These are phyloP conservation scores for Spilosoma lubricipeda DNA, from an alignment of 2,888 invertebrate species.

Conservation along the genomic window DNA sequence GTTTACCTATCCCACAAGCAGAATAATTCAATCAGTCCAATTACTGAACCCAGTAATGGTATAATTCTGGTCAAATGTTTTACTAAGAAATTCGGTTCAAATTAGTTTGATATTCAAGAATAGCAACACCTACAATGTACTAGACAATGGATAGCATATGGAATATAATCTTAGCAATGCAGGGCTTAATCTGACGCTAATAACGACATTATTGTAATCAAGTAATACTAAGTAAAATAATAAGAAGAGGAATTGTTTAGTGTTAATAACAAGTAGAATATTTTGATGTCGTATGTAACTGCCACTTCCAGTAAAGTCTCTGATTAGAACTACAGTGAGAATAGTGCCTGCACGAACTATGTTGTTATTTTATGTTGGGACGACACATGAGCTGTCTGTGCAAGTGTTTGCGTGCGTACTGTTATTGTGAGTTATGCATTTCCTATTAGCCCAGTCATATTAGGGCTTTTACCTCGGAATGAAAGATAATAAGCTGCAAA, in stretches of 20 bases:
- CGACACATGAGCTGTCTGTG: slow-evolving; percentile 7
- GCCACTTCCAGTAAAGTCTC: slow-evolving; percentile 37
- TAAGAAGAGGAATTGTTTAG: slow-evolving; percentile 41
- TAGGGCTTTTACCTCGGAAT: too few relatives aligned
- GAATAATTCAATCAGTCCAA: not conserved
- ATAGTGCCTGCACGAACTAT: slow-evolving; percentile 65
- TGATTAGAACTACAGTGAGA: slow-evolving; percentile 64
- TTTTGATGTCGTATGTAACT: slow-evolving; percentile 17
- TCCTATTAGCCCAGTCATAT: too few relatives aligned
- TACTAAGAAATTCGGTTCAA: not conserved
- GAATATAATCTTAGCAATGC: not conserved
- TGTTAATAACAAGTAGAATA: slow-evolving; percentile 21
- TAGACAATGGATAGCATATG: not conserved
- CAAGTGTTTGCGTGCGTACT: not conserved
- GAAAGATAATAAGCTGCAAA: too few relatives aligned
- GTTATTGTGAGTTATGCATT: not conserved
- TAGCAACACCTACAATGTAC: not conserved
- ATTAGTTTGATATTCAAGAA: not conserved
- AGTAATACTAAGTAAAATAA: slow-evolving; percentile 12
- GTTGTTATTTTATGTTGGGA: slow-evolving; percentile 30
- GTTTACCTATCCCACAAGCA: not conserved
- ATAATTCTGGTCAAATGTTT: slow-evolving; percentile 4
- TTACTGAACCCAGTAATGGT: not conserved
- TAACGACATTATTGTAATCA: not conserved
- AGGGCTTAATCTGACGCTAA: slow-evolving; percentile 4